A percentile compares a stretch with the other conserved stretches of the same genome.
phyloP scores from a whole-genome alignment of 2,888 invertebrate species.

The Aphelenchoides bicaudatus region DNA sequence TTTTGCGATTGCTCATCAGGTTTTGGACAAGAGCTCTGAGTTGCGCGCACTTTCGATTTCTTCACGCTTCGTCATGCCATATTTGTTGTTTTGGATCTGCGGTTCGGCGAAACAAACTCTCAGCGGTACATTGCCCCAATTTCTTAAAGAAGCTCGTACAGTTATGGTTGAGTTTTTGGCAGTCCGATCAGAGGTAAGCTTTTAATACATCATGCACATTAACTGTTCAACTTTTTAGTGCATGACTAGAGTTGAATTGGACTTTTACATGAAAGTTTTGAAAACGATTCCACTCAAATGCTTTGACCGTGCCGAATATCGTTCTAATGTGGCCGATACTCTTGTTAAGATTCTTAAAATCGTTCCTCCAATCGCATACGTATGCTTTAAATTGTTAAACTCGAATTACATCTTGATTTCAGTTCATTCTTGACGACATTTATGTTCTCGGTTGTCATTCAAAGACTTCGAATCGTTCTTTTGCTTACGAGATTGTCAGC shows the following conservation, averaged over 20 bases:
- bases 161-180: slow-evolving; percentile 4
- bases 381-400: not conserved
- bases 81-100: slow-evolving; percentile 14
- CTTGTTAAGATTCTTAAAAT: slow-evolving; percentile 12
- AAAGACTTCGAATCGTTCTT: slow-evolving; percentile 8
- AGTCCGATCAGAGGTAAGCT: slow-evolving; percentile 7
- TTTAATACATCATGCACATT: not conserved
- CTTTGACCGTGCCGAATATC: slow-evolving; percentile 24
- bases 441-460: slow-evolving; percentile 13
- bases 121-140: slow-evolving; percentile 10
- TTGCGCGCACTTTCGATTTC: not conserved
- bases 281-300: slow-evolving; percentile 13
- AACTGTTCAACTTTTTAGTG: not conserved
- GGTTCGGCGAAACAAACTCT: slow-evolving; percentile 5
- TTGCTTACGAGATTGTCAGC: slow-evolving; percentile 17
- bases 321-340: slow-evolving; percentile 24
- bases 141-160: not conserved
- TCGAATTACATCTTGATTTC: not conserved
- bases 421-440: slow-evolving; percentile 12
- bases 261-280: slow-evolving; percentile 5
- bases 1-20: slow-evolving; percentile 11
- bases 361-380: slow-evolving; percentile 17
- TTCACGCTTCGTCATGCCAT: slow-evolving; percentile 4
- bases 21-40: slow-evolving; percentile 5
- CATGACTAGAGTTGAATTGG: slow-evolving; percentile 4